Conservation (phyloP, 2,888 invertebrate genomes). For the Drosophila sordidapex region DNA sequence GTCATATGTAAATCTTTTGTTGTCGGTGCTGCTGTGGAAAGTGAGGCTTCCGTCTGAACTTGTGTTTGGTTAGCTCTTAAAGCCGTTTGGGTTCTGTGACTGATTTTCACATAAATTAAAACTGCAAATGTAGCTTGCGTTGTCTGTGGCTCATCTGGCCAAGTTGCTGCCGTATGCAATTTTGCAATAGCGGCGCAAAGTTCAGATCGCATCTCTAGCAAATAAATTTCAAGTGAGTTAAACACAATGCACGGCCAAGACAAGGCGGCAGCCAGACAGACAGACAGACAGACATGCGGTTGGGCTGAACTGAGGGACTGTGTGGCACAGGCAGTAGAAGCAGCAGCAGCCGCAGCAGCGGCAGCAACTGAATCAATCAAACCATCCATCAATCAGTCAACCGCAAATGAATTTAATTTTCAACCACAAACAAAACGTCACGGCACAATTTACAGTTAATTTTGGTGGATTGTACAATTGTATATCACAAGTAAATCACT, state of each 20-base stretch:
- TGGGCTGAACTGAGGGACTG: constrained; percentile 16
- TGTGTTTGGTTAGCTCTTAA: constrained; percentile 33
- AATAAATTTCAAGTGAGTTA: constrained; percentile 70
- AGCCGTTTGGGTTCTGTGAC: constrained; percentile 31
- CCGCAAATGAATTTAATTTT: constrained; percentile 75
- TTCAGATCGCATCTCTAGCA: constrained; percentile 74
- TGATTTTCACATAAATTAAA: constrained; percentile 73
- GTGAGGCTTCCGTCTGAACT: constrained; percentile 37
- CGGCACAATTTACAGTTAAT: constrained; percentile 61
- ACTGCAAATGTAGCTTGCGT: constrained; percentile 55
- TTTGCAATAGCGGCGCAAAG: constrained; percentile 66
- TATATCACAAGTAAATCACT: neutral
- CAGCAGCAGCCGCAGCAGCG: neutral
- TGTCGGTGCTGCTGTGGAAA: constrained; percentile 28
- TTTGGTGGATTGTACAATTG: constrained; percentile 17
- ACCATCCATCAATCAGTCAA: constrained; percentile 76
- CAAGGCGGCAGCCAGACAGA: constrained; percentile 30
- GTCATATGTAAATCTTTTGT: constrained; percentile 44
- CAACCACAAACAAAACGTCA: constrained; percentile 51
- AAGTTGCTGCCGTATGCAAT: constrained; percentile 32
- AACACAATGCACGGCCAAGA: constrained; percentile 68
- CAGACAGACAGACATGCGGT: constrained; percentile 28
- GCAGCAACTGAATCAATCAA: constrained; percentile 67
- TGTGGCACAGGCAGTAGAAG: constrained; percentile 7
- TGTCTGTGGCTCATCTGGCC: constrained; percentile 19